phyloP scores from a whole-genome alignment of 2,888 invertebrate genomes.

The Nowickia ferox region DNA sequence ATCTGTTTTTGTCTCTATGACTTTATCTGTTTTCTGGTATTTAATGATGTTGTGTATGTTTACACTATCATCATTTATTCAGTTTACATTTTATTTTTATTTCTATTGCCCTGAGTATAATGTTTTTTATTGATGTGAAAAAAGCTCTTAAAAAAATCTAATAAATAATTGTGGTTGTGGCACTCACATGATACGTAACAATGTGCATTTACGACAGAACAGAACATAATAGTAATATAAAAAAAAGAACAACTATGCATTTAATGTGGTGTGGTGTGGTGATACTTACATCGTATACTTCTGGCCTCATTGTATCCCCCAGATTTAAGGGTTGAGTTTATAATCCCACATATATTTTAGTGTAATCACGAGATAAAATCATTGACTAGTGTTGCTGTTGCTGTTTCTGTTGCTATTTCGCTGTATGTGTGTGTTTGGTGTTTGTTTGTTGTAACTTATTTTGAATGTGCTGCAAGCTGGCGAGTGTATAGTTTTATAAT shows the following conservation, averaged over 20 bases:
- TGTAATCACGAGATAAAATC: conserved; percentile 65
- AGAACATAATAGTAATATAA: background rate
- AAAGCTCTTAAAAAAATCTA: conserved; percentile 51
- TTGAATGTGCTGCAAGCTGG: conserved; percentile 17
- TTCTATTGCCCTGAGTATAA: conserved; percentile 9
- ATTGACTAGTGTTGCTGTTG: conserved; percentile 70
- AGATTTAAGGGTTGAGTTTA: conserved; percentile 83
- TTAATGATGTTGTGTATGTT: conserved; percentile 49
- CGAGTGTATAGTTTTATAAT: conserved; percentile 21
- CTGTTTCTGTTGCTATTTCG: no score
- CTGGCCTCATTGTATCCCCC: conserved; percentile 83
- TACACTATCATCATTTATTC: conserved; percentile 54
- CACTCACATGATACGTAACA: background rate
- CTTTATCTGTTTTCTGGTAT: conserved; percentile 46
- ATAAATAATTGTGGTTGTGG: conserved; percentile 45
- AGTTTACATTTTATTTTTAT: background rate
- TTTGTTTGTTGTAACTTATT: background rate
- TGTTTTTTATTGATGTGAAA: conserved; percentile 35
- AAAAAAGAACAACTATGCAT: conserved; percentile 19
- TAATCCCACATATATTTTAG: conserved; percentile 81
- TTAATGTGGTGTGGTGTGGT: conserved; percentile 24
- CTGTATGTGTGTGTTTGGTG: conserved; percentile 19
- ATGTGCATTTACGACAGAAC: conserved; percentile 3
- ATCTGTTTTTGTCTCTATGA: conserved; percentile 45
- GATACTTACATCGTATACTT: conserved; percentile 83